These are phyloP conservation scores for Xyliphius kryptos DNA, from an alignment of 2,113 vertebrate genomes.

Conservation along the genomic window DNA sequence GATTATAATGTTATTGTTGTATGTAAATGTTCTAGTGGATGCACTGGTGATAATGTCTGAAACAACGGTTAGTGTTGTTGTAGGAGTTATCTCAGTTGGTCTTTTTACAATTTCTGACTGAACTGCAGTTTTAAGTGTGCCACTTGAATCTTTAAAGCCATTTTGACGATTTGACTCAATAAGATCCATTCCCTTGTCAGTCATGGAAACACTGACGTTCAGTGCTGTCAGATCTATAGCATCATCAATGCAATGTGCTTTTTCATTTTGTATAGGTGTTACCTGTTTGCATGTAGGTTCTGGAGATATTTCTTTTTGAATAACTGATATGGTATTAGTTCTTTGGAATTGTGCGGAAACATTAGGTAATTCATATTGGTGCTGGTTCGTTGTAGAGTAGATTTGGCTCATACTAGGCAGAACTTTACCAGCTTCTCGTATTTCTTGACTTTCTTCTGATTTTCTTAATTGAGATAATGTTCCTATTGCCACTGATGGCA, in stretches of 20 bases:
- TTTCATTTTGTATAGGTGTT: slow-evolving; percentile 73
- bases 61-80: slow-evolving; percentile 67
- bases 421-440: slow-evolving; percentile 64
- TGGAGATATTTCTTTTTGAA: slow-evolving; percentile 67
- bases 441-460: slow-evolving; percentile 69
- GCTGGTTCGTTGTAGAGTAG: slow-evolving; percentile 61
- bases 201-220: slow-evolving; percentile 71
- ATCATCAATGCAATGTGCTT: slow-evolving; percentile 69
- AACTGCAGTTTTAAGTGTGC: slow-evolving; percentile 77
- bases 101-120: slow-evolving; percentile 89
- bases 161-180: slow-evolving; percentile 73
- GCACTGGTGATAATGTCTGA: slow-evolving; percentile 71
- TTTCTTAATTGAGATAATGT: slow-evolving; percentile 57
- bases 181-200: slow-evolving; percentile 72
- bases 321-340: slow-evolving; percentile 67
- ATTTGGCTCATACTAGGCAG: slow-evolving; percentile 70
- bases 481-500: slow-evolving; percentile 53
- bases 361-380: slow-evolving; percentile 57
- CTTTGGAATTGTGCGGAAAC: slow-evolving; percentile 70
- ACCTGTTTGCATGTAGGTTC: slow-evolving; percentile 59
- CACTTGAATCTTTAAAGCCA: slow-evolving; percentile 60
- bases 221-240: slow-evolving; percentile 86
- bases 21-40: slow-evolving; percentile 69
- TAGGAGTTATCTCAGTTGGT: slow-evolving; percentile 68
- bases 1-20: slow-evolving; percentile 49